Evolutionary conservation across 2,888 invertebrate species (phyloP), one percentile per base, ranked within the genome.

Genomic region (Noctua janthe): DNA sequence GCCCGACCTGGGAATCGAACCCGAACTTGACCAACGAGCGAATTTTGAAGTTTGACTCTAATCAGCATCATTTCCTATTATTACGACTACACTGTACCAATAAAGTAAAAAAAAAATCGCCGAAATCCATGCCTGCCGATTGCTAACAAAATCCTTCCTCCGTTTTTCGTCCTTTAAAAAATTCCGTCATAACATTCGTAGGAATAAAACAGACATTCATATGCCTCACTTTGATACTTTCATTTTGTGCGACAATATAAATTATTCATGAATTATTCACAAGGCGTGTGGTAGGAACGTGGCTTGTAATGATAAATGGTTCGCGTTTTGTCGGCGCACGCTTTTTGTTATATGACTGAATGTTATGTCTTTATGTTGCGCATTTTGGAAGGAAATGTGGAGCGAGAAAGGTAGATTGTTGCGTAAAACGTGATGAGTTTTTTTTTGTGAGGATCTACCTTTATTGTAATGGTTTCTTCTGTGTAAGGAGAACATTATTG

Each of bases 241-340:
- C 81, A 85, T 85, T 81, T 35, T 74, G 66, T 51, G 73, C 39
- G 85, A 66, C 47, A 39, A 20, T 6, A 39, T 83, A 81, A 71
- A 83, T 83, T 54, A 83, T 83, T 39, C 23, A 39, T 83, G 82
- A 74, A 82, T 82, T 59, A 82, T 82, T 70, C 84, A 82, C 64
- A 15, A 43, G 7, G 10, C 17, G 8, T 35, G 20, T 2, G 23
- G 47, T 8, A 10, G 54, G 39, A 35, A 47, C 85, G 85, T 64
- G 80, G 39, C 62, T 35, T 35, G 80, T 49, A 15, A 73, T 84
- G 82, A 82, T 82, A 78, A 72, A 82, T 79, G 51, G 35, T 29
- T 51, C 5, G 11, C 17, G 59, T 78, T 78, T 20, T 56, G 71
- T 66, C n/a, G 71, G 5, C 54, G 79, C 70, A 35, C 49, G 39